Percentiles rank a stretch among this genome's conserved stretches.
Evolutionary conservation across 2,113 vertebrate genomes (phyloP).

Genomic region (Phalacrocorax pelagicus): DNA sequence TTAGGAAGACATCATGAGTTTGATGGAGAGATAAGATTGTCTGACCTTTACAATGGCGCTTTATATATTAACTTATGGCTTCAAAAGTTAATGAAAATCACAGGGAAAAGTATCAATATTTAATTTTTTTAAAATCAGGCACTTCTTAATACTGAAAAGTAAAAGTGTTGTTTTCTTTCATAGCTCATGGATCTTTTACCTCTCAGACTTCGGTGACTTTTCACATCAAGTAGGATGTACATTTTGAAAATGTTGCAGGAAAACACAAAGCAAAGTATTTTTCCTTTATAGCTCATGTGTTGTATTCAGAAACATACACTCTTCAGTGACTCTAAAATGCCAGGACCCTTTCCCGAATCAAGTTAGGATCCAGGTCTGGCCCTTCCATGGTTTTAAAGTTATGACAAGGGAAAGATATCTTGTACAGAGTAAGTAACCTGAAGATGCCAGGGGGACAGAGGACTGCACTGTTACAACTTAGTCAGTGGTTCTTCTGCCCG

Average conservation of each 20-base stretch:
- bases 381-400: background rate
- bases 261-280: background rate
- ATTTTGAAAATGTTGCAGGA: background rate
- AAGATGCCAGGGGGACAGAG: background rate
- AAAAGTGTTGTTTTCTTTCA: background rate
- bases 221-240: background rate
- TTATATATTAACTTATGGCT: background rate
- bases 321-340: background rate
- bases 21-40: background rate
- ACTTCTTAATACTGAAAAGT: background rate
- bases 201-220: background rate
- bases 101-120: background rate
- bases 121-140: background rate
- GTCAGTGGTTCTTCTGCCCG: background rate
- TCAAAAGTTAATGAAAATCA: background rate
- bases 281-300: background rate
- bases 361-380: background rate
- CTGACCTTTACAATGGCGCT: background rate
- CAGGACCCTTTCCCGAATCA: background rate
- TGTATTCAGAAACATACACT: background rate
- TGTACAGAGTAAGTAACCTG: background rate
- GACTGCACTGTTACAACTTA: background rate
- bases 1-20: background rate
- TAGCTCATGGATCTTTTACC: background rate
- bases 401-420: background rate